Evolutionary conservation across 2,113 vertebrate species (phyloP), one percentile per base, ranked within the genome.

Genomic region (Muscicapa adusta): DNA sequence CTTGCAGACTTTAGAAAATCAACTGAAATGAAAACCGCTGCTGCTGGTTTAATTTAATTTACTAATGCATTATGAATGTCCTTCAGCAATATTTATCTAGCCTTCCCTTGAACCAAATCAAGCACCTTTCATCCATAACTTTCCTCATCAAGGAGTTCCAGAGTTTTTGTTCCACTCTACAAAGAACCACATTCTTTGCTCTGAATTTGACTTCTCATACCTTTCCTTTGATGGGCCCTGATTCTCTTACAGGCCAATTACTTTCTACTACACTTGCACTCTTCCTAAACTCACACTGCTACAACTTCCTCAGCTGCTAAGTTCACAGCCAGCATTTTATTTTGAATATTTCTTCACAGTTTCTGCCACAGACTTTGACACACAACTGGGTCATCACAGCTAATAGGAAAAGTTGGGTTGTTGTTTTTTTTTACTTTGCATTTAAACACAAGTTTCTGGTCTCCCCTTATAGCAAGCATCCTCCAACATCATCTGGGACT

Each of bases 391-490:
- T 18, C 34, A 62, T n/a, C 33, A 54, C 10, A 63, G 43, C 15
- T 63, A 16, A 80, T 12, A 8, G 20, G 25, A 12, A 34, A 74
- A 51, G 4, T 8, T 47, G 12, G 1, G 0, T 5, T 53, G 8
- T 12, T 25, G 7, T 50, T 75, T 19, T 75, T 89, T 61, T 89
- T 53, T 4, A 26, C 25, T 53, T 40, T 79, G 42, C 38, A 11
- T 75, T 71, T 75, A 67, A 66, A 62, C 31, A 12, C 12, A 78
- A 56, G 62, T 83, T 89, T 75, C 57, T 71, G 42, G 38, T 25
- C 28, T 79, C 3, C 28, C 26, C 10, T 67, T 57, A 50, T 0
- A 83, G 53, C 18, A 82, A 18, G 18, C 43, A 66, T 14, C 22
- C 34, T 66, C 45, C 23, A 79, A 7, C 22, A 58, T 2, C 5